Percentiles rank a stretch among this genome's conserved stretches.
Conservation (phyloP, 2,888 invertebrate species). For the Agonopterix alstromeriana region DNA sequence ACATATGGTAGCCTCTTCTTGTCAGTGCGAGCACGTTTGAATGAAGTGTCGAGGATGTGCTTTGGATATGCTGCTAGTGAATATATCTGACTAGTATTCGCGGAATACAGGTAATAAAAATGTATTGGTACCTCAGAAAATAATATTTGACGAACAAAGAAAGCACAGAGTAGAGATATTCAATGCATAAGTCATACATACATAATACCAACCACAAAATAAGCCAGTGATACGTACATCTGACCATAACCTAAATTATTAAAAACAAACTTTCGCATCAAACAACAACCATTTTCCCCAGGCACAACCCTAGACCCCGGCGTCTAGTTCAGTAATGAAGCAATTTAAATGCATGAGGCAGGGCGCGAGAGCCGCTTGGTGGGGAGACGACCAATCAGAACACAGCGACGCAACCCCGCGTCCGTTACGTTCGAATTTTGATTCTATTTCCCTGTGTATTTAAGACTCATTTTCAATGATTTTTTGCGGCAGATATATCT, state of each 20-base stretch:
- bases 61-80: too few species aligned
- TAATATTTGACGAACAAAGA: too few species aligned
- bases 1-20: too few species aligned
- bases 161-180: too few species aligned
- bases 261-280: conserved; percentile 20
- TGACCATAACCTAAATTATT: conserved; percentile 12
- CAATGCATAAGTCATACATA: neutral
- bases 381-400: conserved; percentile 44
- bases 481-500: conserved; percentile 14
- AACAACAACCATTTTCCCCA: conserved; percentile 35
- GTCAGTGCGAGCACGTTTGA: too few species aligned
- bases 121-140: too few species aligned
- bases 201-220: neutral
- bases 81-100: too few species aligned
- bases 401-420: conserved; percentile 28
- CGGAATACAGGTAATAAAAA: too few species aligned
- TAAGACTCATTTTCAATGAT: neutral
- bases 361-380: conserved; percentile 70
- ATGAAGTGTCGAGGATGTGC: too few species aligned
- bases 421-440: conserved; percentile 15
- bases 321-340: conserved; percentile 76
- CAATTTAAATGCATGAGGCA: conserved; percentile 79
- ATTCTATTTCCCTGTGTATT: conserved; percentile 1
- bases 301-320: conserved; percentile 64
- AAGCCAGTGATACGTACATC: neutral